These are phyloP conservation scores for Artibeus lituratus DNA, from an alignment of 2,797 vertebrate genomes.

Conservation along the genomic window DNA sequence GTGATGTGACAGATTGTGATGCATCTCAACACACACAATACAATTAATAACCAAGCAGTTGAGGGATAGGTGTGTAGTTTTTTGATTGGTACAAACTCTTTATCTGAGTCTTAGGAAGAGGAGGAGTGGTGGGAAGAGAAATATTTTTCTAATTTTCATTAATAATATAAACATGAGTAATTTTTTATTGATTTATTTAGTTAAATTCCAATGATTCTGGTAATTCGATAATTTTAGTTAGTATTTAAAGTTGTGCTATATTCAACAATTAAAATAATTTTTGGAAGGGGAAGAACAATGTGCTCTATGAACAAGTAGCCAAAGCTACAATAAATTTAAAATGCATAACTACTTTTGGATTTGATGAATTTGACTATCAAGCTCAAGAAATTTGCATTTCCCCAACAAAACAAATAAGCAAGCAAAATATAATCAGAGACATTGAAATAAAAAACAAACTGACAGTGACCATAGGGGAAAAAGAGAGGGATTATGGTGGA, in stretches of 20 bases:
- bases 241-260: neutral
- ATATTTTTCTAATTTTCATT: neutral
- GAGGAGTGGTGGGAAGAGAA: neutral
- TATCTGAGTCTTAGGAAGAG: neutral
- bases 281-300: neutral
- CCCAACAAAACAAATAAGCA: too few species aligned
- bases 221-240: neutral
- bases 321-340: conserved; percentile 3
- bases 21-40: neutral
- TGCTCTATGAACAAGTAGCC: neutral
- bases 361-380: neutral
- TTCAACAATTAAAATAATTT: neutral
- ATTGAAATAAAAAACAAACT: too few species aligned
- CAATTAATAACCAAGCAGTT: neutral
- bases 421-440: too few species aligned
- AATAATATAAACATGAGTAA: neutral
- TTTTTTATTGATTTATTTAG: neutral
- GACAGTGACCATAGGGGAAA: too few species aligned
- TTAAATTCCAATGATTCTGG: neutral
- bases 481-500: too few species aligned
- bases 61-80: neutral
- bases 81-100: neutral
- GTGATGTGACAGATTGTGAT: neutral
- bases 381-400: neutral
- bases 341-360: neutral